Base-by-base conservation (phyloP, 2,888 invertebrate species). In the Harpagoxenus sublaevis region DNA sequence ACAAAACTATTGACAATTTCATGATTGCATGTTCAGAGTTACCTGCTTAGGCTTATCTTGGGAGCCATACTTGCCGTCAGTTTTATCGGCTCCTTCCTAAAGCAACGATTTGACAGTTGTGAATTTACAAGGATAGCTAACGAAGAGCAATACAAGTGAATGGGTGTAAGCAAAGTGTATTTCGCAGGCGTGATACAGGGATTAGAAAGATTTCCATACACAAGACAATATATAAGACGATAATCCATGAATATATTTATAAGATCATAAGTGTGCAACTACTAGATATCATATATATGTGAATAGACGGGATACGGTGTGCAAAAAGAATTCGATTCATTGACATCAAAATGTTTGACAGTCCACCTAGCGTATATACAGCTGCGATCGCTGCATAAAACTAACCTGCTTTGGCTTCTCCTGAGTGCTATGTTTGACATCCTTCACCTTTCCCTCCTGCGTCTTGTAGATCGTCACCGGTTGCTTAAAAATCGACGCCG, bases 401-500 rank as follows among this genome's bases (percentile, higher is more conserved):
- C 91, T 65, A 87, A 95, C 95, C 95, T 99, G 99, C 93, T 98
- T 98, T 0, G 98, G 98, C 95, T 98, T 99, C 90, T 99, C 99
- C 94, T 98, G 98, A 83, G 97, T 97, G 5, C 98, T 98, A 95
- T 98, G 98, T 94, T 99, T 99, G 84, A 98, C 96, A 92, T 99
- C 99, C 94, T 98, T 98, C 0, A 98, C 98, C 95, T 98, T 98
- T 91, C 98, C 98, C 92, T 98, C 98, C 92, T 98, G 98, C 45
- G 98, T 98, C 94, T 98, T 98, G 92, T 98, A 97, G 6, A 99
- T 98, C 0, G 99, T 99, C 0, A 99, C 99, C 0, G 99, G 99
- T 94, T 99, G 99, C 94, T 99, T 99, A 95, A 99, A 99, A 93
- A 99, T 99, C 3, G 99, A 99, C 0, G 99, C 99, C 0, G 99